phyloP scores from a whole-genome alignment of 2,797 vertebrate species.

The Sebastes matsubarae region DNA sequence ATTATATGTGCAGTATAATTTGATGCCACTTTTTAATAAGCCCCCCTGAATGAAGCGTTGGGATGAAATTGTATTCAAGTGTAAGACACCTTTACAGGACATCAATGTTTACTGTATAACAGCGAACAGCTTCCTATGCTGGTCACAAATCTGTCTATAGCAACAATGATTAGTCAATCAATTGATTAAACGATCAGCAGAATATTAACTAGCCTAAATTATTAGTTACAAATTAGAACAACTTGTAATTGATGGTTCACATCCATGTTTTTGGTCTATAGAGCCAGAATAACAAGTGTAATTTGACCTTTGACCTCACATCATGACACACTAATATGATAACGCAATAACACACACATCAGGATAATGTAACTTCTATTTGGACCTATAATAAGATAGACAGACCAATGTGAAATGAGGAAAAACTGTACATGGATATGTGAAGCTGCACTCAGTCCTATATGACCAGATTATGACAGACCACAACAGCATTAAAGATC shows the following conservation, averaged over 20 bases:
- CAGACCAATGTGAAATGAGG: not conserved
- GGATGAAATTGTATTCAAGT: not conserved
- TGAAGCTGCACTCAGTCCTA: not conserved
- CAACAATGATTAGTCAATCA: rapidly evolving
- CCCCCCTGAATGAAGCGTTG: not conserved
- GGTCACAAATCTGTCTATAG: not conserved
- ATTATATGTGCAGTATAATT: not conserved
- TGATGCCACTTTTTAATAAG: not conserved
- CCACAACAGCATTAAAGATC: not conserved
- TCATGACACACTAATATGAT: not conserved
- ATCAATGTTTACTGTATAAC: not conserved
- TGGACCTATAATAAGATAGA: not conserved
- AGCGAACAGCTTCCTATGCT: not conserved
- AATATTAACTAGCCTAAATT: not conserved
- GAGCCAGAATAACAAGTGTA: not conserved
- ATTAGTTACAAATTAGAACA: not conserved
- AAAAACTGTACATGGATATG: not conserved
- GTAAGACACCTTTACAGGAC: not conserved
- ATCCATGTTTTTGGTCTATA: not conserved
- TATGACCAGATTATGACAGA: not conserved
- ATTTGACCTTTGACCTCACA: not conserved
- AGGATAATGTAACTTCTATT: not conserved
- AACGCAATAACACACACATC: not conserved
- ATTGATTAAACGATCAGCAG: not conserved
- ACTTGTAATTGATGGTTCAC: not conserved